Percentiles rank a stretch among this genome's conserved stretches.
phyloP scores from a whole-genome alignment of 2,888 invertebrate species.

The Drosophila fulvimacula region DNA sequence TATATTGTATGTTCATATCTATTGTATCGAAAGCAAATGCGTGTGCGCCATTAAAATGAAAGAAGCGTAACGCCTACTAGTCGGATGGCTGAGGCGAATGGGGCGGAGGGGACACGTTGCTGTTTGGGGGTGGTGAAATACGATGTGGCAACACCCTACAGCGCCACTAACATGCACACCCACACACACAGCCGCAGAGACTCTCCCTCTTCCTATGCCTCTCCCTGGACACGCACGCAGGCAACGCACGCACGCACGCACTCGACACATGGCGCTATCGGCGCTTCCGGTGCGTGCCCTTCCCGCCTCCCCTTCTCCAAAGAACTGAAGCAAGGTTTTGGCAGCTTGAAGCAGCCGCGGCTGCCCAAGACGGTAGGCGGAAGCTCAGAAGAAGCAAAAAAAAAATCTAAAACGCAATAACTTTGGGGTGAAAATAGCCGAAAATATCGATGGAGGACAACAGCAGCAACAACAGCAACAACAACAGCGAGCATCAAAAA shows the following conservation, averaged over 20 bases:
- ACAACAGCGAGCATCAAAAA: neutral
- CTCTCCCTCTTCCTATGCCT: constrained; percentile 36
- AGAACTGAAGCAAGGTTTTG: constrained; percentile 21
- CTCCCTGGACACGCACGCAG: constrained; percentile 61
- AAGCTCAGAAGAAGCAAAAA: constrained; percentile 39
- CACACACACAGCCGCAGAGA: constrained; percentile 38
- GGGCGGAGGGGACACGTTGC: constrained; percentile 25
- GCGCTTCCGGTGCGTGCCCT: constrained; percentile 79
- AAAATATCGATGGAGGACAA: constrained; percentile 77
- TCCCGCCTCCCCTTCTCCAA: constrained; percentile 8
- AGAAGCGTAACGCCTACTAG: constrained; percentile 76
- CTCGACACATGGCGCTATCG: constrained; percentile 81
- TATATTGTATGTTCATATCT: constrained; percentile 69
- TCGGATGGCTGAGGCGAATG: constrained; percentile 33
- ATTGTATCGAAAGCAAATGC: constrained; percentile 76
- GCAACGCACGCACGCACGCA: constrained; percentile 62
- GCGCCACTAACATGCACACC: constrained; percentile 58
- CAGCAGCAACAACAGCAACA: constrained; percentile 37
- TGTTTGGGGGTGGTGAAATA: constrained; percentile 71
- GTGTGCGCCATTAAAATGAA: constrained; percentile 78
- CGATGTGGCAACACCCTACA: constrained; percentile 81
- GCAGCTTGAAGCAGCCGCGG: constrained; percentile 52
- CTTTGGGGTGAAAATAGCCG: constrained; percentile 81
- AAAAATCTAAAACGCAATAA: constrained; percentile 77
- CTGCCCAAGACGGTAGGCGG: constrained; percentile 56